Evolutionary conservation across 64 coral and sea anemone species (phyloP).

Genomic region (Acropora yongei): DNA sequence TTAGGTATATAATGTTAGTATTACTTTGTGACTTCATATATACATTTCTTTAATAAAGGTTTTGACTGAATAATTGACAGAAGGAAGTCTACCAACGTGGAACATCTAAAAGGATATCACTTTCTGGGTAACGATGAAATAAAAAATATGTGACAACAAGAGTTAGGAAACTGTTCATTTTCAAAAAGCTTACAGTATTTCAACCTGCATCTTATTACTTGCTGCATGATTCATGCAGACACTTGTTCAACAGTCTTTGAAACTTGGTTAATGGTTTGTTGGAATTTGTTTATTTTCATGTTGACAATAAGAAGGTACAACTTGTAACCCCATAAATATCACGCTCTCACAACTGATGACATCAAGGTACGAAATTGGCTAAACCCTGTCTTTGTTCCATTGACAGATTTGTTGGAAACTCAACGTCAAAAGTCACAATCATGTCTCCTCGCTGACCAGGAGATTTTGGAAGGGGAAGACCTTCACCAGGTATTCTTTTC

Average conservation of each 20-base stretch:
- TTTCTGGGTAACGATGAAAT: neutral
- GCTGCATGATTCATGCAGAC: neutral
- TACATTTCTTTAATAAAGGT: neutral
- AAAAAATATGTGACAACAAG: neutral
- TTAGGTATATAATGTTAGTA: too few species aligned
- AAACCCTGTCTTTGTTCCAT: constrained; percentile 80
- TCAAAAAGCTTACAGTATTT: too few species aligned
- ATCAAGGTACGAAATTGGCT: constrained; percentile 17
- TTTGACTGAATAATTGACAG: neutral
- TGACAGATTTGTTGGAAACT: constrained; percentile 86
- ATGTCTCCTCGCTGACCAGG: constrained; percentile 74
- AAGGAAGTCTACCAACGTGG: neutral
- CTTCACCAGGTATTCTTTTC: constrained; percentile 84
- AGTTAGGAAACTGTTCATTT: too few species aligned
- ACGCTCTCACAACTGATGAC: neutral
- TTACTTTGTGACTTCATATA: neutral
- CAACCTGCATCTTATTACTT: neutral
- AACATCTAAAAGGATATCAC: neutral
- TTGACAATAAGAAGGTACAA: neutral
- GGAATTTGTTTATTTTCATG: neutral
- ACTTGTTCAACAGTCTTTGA: neutral
- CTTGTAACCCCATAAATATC: neutral
- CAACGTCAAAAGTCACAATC: constrained; percentile 92
- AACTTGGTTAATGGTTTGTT: neutral
- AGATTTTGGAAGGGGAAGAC: constrained; percentile 87